A percentile compares a stretch with the other conserved stretches of the same genome.
phyloP scores from a whole-genome alignment of 1,140 invertebrate genomes.

The Trichonephila inaurata region DNA sequence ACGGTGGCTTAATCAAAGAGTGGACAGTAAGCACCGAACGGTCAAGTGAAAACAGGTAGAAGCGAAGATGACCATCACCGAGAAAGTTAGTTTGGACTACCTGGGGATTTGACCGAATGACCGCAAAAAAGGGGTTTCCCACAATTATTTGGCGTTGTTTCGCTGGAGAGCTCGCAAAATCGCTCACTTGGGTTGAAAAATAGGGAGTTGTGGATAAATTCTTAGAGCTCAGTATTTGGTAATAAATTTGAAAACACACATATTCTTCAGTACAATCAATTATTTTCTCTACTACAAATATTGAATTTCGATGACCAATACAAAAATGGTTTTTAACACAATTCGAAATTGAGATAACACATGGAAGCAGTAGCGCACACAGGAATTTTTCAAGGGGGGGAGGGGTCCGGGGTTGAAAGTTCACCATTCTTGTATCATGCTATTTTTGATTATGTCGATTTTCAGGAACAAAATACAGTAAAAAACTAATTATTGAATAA shows the following conservation, averaged over 20 bases:
- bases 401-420: too few relatives aligned
- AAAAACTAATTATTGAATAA: too few relatives aligned
- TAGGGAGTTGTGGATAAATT: background rate
- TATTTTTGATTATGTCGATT: too few relatives aligned
- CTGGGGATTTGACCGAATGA: conserved; percentile 51
- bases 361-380: too few relatives aligned
- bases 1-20: conserved; percentile 1
- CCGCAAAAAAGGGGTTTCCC: conserved; percentile 52
- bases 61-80: conserved; percentile 41
- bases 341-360: too few relatives aligned
- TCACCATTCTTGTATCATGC: too few relatives aligned
- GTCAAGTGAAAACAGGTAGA: conserved; percentile 68
- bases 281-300: too few relatives aligned
- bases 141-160: background rate
- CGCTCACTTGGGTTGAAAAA: background rate
- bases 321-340: too few relatives aligned
- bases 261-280: too few relatives aligned
- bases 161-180: background rate
- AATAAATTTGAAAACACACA: background rate
- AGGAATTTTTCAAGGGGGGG: too few relatives aligned
- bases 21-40: background rate
- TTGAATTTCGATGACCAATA: too few relatives aligned
- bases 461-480: too few relatives aligned
- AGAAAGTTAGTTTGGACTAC: conserved; percentile 28
- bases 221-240: background rate